phyloP scores from a whole-genome alignment of 2,797 vertebrate genomes.

The Pristis pectinata region DNA sequence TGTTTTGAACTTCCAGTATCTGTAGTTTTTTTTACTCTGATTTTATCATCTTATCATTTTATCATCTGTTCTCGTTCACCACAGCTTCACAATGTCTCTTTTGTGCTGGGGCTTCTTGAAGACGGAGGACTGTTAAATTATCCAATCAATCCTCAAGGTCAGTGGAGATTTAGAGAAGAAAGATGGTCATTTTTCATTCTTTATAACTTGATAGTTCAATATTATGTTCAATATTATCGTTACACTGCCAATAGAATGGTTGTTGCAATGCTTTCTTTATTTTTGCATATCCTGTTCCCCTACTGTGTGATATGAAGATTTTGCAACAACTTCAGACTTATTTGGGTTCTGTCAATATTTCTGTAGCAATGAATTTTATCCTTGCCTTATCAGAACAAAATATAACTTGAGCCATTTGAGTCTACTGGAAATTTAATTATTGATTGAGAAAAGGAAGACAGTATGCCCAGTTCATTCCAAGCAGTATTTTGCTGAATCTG shows the following conservation, averaged over 20 bases:
- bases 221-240: neutral
- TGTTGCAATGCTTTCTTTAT: neutral
- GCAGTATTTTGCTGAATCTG: no score
- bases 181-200: neutral
- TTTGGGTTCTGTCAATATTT: neutral
- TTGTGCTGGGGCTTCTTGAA: conserved; percentile 74
- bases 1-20: no score
- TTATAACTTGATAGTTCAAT: neutral
- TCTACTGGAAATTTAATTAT: neutral
- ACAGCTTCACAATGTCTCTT: conserved; percentile 78
- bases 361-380: neutral
- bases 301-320: neutral
- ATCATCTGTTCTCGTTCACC: conserved; percentile 29
- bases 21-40: no score
- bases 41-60: no score
- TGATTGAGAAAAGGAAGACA: neutral
- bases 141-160: conserved; percentile 72
- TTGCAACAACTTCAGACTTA: neutral
- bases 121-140: conserved; percentile 59
- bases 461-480: no score
- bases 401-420: neutral
- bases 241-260: neutral
- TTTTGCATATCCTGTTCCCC: neutral
- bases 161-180: conserved; percentile 42
- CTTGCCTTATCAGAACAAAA: neutral